Evolutionary conservation across 2,888 invertebrate species (phyloP), one percentile per base, ranked within the genome.

Genomic region (Aelia acuminata): DNA sequence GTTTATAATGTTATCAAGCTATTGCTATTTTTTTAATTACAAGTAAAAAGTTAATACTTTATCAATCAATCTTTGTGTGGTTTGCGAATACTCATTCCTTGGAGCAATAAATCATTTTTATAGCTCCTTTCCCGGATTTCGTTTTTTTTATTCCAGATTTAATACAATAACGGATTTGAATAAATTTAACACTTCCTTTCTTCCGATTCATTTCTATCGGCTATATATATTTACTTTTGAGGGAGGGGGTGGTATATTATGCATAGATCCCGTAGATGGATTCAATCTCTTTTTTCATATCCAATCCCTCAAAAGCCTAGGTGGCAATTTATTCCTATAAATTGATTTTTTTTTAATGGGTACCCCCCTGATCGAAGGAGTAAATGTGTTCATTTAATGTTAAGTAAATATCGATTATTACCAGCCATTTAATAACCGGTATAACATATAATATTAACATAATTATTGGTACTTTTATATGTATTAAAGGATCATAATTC

Each of bases 131-230:
- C 57, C 57, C 8, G 13, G 1, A 13, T 26, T 50, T 53, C 11
- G 7, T 49, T 50, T 22, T 50, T 50, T 57, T 57, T 57, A 57
- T 57, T 26, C 26, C 26, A 57, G 57, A 57, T 57, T 57, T 57
- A 57, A 26, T 13, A 57, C 57, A 57, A 57, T 57, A 26, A 57
- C 57, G 57, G 57, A 57, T 57, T 26, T 57, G 57, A 57, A 57
- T 57, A 57, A 57, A 57, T 57, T 57, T 57, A 26, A 13, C 57
- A 26, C 57, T 57, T 26, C 53, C 26, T 53, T 53, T 53, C 53
- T 26, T 26, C 57, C 57, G 26, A 57, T 26, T 26, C 3, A 26
- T 57, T 57, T 26, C 57, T 26, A 57, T 57, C 26, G 57, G 57
- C 57, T 5, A 57, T 57, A 57, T 57, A 57, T 57, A 26, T 57